phyloP scores from a whole-genome alignment of 2,888 invertebrate genomes.

The Heliconius ismenius region DNA sequence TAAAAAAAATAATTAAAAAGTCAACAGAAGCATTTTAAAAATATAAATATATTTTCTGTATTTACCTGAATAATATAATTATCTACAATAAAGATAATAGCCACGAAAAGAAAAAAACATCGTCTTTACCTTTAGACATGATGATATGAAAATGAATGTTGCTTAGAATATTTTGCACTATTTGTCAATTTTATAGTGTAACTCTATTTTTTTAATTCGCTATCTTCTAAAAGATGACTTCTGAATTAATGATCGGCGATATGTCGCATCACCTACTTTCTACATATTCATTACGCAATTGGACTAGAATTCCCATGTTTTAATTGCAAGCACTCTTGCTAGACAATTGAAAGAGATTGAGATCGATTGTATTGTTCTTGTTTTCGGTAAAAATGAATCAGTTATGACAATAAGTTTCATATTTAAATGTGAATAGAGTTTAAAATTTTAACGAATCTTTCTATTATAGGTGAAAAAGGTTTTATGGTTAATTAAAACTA shows the following conservation, averaged over 20 bases:
- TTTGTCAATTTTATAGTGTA: constrained; percentile 7
- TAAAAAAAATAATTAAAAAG: too few species aligned
- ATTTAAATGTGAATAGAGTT: neutral
- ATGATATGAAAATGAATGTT: constrained; percentile 5
- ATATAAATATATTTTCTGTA: neutral
- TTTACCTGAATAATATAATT: too few species aligned
- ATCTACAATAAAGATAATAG: neutral
- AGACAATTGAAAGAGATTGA: constrained; percentile 43
- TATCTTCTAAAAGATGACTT: constrained; percentile 18
- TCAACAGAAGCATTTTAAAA: neutral
- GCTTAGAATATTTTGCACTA: neutral
- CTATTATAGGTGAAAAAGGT: neutral
- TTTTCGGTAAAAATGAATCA: constrained; percentile 37
- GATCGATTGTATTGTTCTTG: constrained; percentile 44
- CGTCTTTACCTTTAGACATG: neutral
- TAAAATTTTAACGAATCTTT: neutral
- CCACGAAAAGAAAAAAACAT: neutral
- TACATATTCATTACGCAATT: constrained; percentile 48
- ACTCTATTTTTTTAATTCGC: neutral
- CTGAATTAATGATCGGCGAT: constrained; percentile 39
- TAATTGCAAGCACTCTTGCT: constrained; percentile 45
- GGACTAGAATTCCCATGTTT: constrained; percentile 44
- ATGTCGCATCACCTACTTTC: constrained; percentile 47
- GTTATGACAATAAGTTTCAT: constrained; percentile 21
- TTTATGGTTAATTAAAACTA: neutral